phyloP scores from a whole-genome alignment of 2,113 vertebrate genomes.

The Hydrochoerus hydrochaeris region DNA sequence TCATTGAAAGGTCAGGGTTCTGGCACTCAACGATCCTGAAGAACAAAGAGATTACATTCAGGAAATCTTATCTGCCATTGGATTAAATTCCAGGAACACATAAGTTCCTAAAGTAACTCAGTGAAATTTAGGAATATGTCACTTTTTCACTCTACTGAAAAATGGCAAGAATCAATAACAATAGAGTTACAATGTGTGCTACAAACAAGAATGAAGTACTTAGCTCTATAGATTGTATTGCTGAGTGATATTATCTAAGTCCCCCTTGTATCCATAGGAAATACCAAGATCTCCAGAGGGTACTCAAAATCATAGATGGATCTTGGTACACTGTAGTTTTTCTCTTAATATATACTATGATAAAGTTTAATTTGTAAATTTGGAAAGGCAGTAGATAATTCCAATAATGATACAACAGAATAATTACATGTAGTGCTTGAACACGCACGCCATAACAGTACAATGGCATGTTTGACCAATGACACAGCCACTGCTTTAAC shows the following conservation, averaged over 20 bases:
- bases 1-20: not conserved
- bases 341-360: not conserved
- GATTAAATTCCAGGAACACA: not conserved
- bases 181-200: not conserved
- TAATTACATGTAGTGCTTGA: not conserved
- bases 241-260: not conserved
- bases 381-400: not conserved
- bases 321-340: not conserved
- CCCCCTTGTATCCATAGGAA: not conserved
- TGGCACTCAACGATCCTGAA: not conserved
- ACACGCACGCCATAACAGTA: not conserved
- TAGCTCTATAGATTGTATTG: not conserved
- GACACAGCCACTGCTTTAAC: not conserved
- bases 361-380: not conserved
- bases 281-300: not conserved
- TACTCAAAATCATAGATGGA: not conserved
- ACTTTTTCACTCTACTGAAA: not conserved
- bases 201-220: not conserved
- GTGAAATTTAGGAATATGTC: not conserved
- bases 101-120: not conserved
- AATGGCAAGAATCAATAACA: constrained; percentile 29
- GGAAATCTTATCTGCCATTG: not conserved
- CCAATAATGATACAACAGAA: not conserved
- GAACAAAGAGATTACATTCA: not conserved
- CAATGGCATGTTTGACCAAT: not conserved